phyloP scores from a whole-genome alignment of 1,140 invertebrate genomes.

The Hyphantria cunea region DNA sequence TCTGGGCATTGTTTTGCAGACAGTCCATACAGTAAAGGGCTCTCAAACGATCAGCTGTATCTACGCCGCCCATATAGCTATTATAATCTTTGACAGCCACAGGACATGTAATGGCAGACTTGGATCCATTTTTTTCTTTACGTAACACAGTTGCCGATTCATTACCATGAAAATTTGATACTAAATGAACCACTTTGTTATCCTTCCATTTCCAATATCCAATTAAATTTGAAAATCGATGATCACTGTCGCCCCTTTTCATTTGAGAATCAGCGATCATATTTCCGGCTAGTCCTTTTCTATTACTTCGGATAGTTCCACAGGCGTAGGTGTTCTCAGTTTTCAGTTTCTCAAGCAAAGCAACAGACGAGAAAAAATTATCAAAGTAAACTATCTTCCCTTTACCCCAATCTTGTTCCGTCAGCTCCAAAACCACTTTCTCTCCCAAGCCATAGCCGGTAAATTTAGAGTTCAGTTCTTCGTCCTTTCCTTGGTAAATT shows the following conservation, averaged over 20 bases:
- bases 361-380: conserved; percentile 57
- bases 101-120: conserved; percentile 43
- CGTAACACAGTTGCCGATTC: conserved; percentile 42
- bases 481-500: conserved; percentile 69
- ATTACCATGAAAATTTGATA: conserved; percentile 61
- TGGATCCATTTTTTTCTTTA: conserved; percentile 48
- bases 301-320: background rate
- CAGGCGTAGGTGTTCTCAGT: background rate
- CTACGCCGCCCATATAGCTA: conserved; percentile 56
- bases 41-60: conserved; percentile 59
- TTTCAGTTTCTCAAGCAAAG: conserved; percentile 45
- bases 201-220: conserved; percentile 66
- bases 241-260: conserved; percentile 55
- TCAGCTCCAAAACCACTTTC: conserved; percentile 56
- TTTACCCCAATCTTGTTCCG: conserved; percentile 48
- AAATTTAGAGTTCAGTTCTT: conserved; percentile 44
- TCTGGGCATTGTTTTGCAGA: too few relatives aligned
- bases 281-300: conserved; percentile 34
- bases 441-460: conserved; percentile 54
- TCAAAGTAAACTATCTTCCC: conserved; percentile 41
- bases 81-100: conserved; percentile 56
- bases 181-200: conserved; percentile 60
- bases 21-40: conserved; percentile 52
- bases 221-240: conserved; percentile 53
- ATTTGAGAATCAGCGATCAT: conserved; percentile 49